Conservation (phyloP, 1,140 invertebrate species). For the Meteorus sp. region DNA sequence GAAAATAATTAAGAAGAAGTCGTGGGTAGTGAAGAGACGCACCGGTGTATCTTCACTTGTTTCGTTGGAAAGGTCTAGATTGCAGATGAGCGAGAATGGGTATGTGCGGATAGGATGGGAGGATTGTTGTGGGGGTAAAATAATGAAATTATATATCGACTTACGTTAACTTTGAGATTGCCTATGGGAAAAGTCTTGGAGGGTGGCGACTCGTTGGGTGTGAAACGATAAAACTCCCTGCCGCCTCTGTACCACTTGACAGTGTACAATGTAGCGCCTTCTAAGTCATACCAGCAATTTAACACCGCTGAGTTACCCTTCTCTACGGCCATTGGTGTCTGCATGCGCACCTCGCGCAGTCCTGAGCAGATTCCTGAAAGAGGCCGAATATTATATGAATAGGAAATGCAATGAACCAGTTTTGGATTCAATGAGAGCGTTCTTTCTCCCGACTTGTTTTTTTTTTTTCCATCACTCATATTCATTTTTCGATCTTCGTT, state of each 20-base stretch:
- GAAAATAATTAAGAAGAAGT: too few species aligned
- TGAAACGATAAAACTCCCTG: slow-evolving; percentile 68
- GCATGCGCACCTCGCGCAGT: slow-evolving; percentile 67
- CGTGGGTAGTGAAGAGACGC: too few species aligned
- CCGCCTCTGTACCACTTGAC: slow-evolving; percentile 84
- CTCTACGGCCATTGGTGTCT: slow-evolving; percentile 70
- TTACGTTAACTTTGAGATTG: slow-evolving; percentile 65
- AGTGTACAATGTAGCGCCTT: slow-evolving; percentile 75
- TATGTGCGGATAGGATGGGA: neutral
- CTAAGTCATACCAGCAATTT: slow-evolving; percentile 77
- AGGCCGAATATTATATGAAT: slow-evolving; percentile 21
- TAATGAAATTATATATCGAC: slow-evolving; percentile 36
- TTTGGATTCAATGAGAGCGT: slow-evolving; percentile 13
- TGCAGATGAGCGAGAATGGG: too few species aligned
- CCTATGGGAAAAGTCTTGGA: slow-evolving; percentile 62
- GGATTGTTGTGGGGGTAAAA: neutral
- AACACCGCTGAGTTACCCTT: slow-evolving; percentile 71
- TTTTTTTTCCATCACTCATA: slow-evolving; percentile 5
- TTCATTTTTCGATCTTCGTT: slow-evolving; percentile 12
- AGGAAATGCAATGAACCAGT: slow-evolving; percentile 14
- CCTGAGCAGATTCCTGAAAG: slow-evolving; percentile 58
- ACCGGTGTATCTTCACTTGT: too few species aligned
- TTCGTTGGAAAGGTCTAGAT: too few species aligned
- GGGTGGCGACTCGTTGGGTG: slow-evolving; percentile 60
- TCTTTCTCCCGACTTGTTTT: slow-evolving; percentile 8